Evolutionary conservation across 2,797 vertebrate genomes (phyloP).

Genomic region (Pangasius sanitwongsei): DNA sequence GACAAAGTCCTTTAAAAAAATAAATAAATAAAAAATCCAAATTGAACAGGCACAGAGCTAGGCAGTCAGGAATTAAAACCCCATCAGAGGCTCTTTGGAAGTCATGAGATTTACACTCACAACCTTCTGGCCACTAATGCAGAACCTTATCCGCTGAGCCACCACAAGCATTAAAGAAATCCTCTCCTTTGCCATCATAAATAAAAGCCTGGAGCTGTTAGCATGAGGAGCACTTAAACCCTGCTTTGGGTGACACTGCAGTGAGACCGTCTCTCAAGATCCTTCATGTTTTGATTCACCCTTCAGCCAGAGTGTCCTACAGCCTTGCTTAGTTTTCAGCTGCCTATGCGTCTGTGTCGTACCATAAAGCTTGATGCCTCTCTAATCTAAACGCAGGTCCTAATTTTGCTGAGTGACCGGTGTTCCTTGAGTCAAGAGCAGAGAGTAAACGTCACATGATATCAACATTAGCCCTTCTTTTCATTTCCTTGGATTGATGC

Average conservation of each 20-base stretch:
- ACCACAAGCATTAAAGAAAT: background rate
- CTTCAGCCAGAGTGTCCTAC: background rate
- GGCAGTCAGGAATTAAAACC: background rate
- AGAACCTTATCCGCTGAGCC: background rate
- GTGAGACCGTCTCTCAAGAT: constrained; percentile 6
- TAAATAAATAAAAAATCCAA: too few species aligned
- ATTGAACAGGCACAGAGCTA: background rate
- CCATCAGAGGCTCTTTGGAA: background rate
- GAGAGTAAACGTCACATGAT: background rate
- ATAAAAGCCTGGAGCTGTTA: constrained; percentile 8
- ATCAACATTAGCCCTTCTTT: background rate
- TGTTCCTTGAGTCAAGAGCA: background rate
- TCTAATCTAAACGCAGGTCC: background rate
- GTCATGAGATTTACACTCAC: constrained; percentile 1
- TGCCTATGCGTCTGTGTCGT: background rate
- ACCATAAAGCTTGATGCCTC: background rate
- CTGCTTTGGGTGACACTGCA: background rate
- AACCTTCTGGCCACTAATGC: constrained; percentile 3
- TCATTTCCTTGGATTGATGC: background rate
- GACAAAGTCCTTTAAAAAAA: background rate
- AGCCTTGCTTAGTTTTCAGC: background rate
- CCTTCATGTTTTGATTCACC: background rate
- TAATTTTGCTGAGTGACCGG: background rate
- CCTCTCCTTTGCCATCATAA: background rate
- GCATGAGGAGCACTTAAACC: constrained; percentile 12